Conservation (phyloP, 2,113 vertebrate genomes). For the Amblyopsis rosae region DNA sequence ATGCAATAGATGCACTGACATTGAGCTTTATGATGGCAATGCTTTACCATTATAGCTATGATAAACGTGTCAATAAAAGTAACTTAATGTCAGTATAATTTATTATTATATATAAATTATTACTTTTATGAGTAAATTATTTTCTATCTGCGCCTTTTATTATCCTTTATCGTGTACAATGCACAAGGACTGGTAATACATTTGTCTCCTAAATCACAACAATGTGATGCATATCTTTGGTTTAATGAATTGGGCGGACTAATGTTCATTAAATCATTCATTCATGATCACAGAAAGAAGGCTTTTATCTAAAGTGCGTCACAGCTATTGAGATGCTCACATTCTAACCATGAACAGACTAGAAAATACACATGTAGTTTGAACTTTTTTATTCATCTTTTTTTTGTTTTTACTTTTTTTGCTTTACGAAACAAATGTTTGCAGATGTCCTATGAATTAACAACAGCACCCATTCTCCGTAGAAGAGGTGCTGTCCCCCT, state of each 20-base stretch:
- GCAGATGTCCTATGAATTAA: constrained; percentile 81
- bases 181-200: background rate
- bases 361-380: constrained; percentile 37
- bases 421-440: constrained; percentile 82
- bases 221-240: background rate
- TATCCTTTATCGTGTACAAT: background rate
- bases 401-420: constrained; percentile 69
- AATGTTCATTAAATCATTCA: background rate
- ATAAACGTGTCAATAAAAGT: constrained; percentile 45
- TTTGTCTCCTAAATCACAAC: background rate
- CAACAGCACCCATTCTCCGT: constrained; percentile 68
- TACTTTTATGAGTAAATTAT: constrained; percentile 34
- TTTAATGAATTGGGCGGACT: background rate
- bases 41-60: constrained; percentile 51
- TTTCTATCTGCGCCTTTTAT: constrained; percentile 5
- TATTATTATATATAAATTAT: no score
- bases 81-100: constrained; percentile 38
- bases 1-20: constrained; percentile 46
- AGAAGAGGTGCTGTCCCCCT: constrained; percentile 39
- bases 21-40: constrained; percentile 45
- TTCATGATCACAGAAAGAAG: background rate
- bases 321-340: background rate
- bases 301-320: background rate
- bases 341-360: constrained; percentile 4
- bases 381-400: constrained; percentile 72